Percentiles rank a stretch among this genome's conserved stretches.
phyloP scores from a whole-genome alignment of 2,888 invertebrate genomes.

The Tachina fera region DNA sequence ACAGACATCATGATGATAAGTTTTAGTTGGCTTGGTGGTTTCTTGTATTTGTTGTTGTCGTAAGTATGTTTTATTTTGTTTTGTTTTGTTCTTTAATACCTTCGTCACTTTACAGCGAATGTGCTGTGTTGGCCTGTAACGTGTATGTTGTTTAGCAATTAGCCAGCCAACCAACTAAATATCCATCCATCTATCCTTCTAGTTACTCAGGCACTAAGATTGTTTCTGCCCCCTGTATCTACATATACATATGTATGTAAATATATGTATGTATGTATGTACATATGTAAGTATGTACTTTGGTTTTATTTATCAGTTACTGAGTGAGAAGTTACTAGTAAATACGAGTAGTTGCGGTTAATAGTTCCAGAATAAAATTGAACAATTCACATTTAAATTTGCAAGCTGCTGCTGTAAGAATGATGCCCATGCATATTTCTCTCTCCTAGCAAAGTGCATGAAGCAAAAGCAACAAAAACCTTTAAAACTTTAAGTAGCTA shows the following conservation, averaged over 20 bases:
- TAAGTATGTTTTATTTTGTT: neutral
- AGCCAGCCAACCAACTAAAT: neutral
- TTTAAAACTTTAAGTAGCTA: neutral
- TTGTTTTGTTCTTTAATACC: constrained; percentile 3
- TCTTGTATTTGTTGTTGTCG: constrained; percentile 2
- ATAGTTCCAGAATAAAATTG: constrained; percentile 3
- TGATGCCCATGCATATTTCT: neutral
- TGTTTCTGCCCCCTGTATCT: neutral
- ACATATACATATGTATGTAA: too few species aligned
- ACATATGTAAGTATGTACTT: neutral
- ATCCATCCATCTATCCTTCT: constrained; percentile 11
- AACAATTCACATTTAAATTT: constrained; percentile 6
- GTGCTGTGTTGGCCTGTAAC: neutral
- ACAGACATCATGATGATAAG: constrained; percentile 45
- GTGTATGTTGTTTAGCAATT: constrained; percentile 42
- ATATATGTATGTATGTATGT: neutral
- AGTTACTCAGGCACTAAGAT: neutral
- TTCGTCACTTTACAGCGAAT: constrained; percentile 51
- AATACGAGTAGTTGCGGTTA: constrained; percentile 10
- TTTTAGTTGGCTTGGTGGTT: constrained; percentile 43
- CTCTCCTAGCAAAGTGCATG: neutral
- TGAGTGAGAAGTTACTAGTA: constrained; percentile 9
- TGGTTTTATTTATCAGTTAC: neutral
- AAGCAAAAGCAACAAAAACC: neutral
- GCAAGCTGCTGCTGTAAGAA: neutral